Percentiles rank a stretch among this genome's conserved stretches.
These are phyloP conservation scores for Cheiracanthium punctorium DNA, from an alignment of 2,888 invertebrate genomes.

Conservation along the genomic window DNA sequence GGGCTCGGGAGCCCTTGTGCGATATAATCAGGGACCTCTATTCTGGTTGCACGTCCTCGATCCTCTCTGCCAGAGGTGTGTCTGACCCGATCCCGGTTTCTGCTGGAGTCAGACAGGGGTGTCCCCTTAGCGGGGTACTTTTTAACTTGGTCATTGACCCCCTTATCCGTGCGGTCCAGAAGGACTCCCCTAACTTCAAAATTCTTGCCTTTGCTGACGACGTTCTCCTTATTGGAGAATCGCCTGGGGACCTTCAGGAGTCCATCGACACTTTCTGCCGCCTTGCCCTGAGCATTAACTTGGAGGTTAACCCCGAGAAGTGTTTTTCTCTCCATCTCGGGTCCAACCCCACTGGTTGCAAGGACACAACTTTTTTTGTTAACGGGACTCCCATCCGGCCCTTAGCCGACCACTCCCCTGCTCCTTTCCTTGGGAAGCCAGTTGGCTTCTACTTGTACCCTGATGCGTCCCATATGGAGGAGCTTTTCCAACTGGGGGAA, in stretches of 20 bases:
- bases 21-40: background rate
- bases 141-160: background rate
- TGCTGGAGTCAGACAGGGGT: background rate
- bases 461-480: background rate
- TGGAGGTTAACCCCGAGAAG: background rate
- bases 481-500: background rate
- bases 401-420: background rate
- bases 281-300: background rate
- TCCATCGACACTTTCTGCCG: background rate
- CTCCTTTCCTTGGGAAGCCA: background rate
- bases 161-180: background rate
- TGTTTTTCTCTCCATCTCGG: background rate
- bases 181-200: background rate
- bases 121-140: background rate
- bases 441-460: background rate
- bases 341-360: background rate
- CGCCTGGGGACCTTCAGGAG: background rate
- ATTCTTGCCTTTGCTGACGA: background rate
- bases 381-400: background rate
- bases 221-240: background rate
- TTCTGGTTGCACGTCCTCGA: background rate
- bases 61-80: background rate
- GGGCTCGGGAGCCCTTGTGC: background rate
- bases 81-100: background rate
- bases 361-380: background rate